These are phyloP conservation scores for Sicus ferrugineus DNA, from an alignment of 2,888 invertebrate species.

Conservation along the genomic window DNA sequence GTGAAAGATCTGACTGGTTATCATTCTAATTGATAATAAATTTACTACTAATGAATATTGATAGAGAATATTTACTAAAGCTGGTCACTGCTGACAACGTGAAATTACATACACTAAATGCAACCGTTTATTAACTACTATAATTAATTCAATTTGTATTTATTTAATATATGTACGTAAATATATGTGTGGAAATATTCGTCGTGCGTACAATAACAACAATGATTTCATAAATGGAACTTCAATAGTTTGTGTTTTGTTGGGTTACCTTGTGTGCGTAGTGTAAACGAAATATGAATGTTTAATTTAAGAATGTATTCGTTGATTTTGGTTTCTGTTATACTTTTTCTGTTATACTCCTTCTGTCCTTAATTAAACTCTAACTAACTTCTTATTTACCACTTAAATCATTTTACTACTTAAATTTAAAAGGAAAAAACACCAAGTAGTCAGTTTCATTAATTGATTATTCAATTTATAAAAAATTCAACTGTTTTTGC, in stretches of 20 bases:
- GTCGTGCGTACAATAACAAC: conserved; percentile 5
- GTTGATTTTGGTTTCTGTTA: not conserved
- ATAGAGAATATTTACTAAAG: too few species aligned
- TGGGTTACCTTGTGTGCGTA: not conserved
- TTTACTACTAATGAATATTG: too few species aligned
- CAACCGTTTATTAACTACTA: too few species aligned
- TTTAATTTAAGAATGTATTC: not conserved
- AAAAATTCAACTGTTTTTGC: not conserved
- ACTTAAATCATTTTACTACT: conserved; percentile 9
- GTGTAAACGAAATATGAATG: not conserved
- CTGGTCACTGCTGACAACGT: too few species aligned
- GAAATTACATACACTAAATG: too few species aligned
- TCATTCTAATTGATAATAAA: too few species aligned
- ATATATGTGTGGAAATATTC: conserved; percentile 3
- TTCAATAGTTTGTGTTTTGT: conserved; percentile 1
- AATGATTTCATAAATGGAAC: conserved; percentile 19
- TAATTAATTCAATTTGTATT: too few species aligned
- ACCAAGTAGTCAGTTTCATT: not conserved
- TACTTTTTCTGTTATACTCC: too few species aligned
- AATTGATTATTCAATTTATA: not conserved
- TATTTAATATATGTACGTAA: conserved; percentile 3
- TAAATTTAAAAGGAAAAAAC: conserved; percentile 16
- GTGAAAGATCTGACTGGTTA: too few species aligned
- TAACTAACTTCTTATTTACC: conserved; percentile 11
- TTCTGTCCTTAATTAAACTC: too few species aligned